phyloP scores from a whole-genome alignment of 2,888 invertebrate species.

The Orchesellides sinensis region DNA sequence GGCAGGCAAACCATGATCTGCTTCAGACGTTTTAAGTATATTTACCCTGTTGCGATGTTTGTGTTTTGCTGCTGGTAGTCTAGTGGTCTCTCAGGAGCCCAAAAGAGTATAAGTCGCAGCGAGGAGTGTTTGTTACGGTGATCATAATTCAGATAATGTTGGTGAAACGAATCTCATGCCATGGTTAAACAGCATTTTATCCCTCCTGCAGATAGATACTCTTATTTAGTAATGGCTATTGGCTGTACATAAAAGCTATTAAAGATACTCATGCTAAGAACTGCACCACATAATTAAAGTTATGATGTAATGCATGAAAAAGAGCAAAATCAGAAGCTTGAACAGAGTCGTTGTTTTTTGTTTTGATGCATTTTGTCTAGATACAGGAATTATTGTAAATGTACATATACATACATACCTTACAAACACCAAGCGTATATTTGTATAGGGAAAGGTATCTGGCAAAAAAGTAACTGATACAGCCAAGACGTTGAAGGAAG shows the following conservation, averaged over 20 bases:
- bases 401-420: too few species aligned
- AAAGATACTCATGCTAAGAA: too few species aligned
- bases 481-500: not conserved
- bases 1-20: too few species aligned
- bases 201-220: constrained; percentile 28
- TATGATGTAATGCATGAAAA: not conserved
- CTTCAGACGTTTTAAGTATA: not conserved
- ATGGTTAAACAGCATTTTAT: constrained; percentile 11
- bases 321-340: not conserved
- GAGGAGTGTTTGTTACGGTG: constrained; percentile 21
- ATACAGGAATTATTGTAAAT: too few species aligned
- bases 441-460: too few species aligned
- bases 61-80: constrained; percentile 3
- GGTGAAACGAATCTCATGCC: constrained; percentile 53
- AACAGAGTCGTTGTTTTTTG: constrained; percentile 9
- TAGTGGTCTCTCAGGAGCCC: constrained; percentile 27
- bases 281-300: not conserved
- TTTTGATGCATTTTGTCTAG: too few species aligned
- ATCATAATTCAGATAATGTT: constrained; percentile 46
- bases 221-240: too few species aligned
- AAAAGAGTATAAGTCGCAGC: constrained; percentile 1
- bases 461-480: too few species aligned
- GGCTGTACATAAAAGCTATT: too few species aligned
- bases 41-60: not conserved
- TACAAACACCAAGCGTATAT: too few species aligned